Evolutionary conservation across 1,140 invertebrate species (phyloP).

Genomic region (Brachionus plicatilis): DNA sequence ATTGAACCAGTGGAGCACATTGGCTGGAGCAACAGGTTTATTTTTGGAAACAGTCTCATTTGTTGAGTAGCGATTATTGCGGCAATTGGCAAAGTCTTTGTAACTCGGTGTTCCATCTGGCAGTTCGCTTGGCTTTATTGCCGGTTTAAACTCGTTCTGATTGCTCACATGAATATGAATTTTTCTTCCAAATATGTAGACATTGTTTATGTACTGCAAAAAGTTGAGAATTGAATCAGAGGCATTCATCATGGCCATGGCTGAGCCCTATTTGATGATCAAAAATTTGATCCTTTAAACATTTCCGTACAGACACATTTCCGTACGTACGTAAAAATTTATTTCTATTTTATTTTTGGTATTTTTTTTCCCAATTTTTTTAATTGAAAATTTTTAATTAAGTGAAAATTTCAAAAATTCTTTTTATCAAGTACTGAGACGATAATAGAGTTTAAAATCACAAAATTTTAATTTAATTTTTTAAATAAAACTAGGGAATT

Average conservation of each 20-base stretch:
- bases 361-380: too few relatives aligned
- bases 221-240: conserved; percentile 84
- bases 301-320: conserved; percentile 97
- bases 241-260: conserved; percentile 99
- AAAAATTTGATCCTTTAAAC: conserved; percentile 95
- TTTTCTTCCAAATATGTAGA: conserved; percentile 66
- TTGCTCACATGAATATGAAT: conserved; percentile 72
- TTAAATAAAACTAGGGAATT: too few relatives aligned
- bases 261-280: conserved; percentile 95
- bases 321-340: too few relatives aligned
- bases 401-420: too few relatives aligned
- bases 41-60: conserved; percentile 62
- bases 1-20: conserved; percentile 90
- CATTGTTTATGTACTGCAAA: conserved; percentile 87
- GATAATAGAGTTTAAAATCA: too few relatives aligned
- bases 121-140: conserved; percentile 88
- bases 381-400: too few relatives aligned
- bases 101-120: conserved; percentile 91
- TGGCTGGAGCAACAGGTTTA: conserved; percentile 54
- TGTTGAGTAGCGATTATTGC: conserved; percentile 76
- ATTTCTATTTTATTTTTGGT: too few relatives aligned
- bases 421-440: too few relatives aligned
- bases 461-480: too few relatives aligned
- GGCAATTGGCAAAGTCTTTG: conserved; percentile 90
- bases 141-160: conserved; percentile 90